phyloP scores from a whole-genome alignment of 2,113 vertebrate species.

The Holacanthus passer region DNA sequence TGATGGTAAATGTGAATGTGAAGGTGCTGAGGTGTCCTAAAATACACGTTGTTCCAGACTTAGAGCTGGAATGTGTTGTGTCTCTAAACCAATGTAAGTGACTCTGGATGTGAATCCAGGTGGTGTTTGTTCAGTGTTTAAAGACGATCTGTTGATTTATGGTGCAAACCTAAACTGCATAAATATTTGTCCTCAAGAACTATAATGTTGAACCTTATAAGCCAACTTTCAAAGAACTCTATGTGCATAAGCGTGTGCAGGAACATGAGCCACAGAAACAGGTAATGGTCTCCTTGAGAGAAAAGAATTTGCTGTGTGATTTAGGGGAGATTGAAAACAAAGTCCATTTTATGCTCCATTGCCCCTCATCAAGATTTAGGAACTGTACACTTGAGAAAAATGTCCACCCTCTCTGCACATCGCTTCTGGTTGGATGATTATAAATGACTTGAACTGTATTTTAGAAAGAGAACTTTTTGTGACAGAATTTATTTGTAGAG shows the following conservation, averaged over 20 bases:
- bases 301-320: slow-evolving; percentile 6
- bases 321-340: slow-evolving; percentile 27
- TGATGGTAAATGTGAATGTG: background rate
- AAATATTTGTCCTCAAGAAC: background rate
- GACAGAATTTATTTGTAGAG: background rate
- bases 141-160: background rate
- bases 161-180: background rate
- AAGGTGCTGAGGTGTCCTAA: background rate
- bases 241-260: background rate
- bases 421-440: slow-evolving; percentile 12
- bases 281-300: background rate
- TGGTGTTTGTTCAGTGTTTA: background rate
- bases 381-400: slow-evolving; percentile 36
- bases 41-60: background rate
- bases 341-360: slow-evolving; percentile 43
- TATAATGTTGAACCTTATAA: background rate
- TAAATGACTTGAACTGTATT: slow-evolving; percentile 2
- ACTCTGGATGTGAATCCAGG: background rate
- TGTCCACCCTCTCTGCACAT: slow-evolving; percentile 12
- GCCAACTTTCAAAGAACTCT: background rate
- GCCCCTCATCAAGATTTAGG: slow-evolving; percentile 29
- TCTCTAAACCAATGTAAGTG: slow-evolving; percentile 5
- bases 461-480: background rate
- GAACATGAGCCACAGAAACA: background rate
- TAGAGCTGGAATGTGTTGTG: background rate